These are phyloP conservation scores for Lacerta viridis DNA, from an alignment of 2,797 vertebrate species.

Conservation along the genomic window DNA sequence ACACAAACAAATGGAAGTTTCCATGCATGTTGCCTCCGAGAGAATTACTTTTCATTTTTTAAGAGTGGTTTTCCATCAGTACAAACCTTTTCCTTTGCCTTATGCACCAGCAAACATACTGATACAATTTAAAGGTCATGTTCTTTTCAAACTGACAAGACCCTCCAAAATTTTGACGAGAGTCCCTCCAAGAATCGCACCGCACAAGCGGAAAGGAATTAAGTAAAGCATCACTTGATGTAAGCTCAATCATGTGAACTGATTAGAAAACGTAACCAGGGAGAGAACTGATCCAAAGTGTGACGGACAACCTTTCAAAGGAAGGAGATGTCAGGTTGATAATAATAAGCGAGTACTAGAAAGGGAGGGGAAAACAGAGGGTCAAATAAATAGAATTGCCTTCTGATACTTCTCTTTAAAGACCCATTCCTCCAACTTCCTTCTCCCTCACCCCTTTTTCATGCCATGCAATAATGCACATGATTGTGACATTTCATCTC, in stretches of 20 bases:
- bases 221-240: constrained; percentile 88
- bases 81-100: constrained; percentile 90
- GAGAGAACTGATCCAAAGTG: constrained; percentile 74
- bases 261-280: constrained; percentile 86
- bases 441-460: constrained; percentile 22
- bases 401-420: constrained; percentile 50
- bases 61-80: constrained; percentile 86
- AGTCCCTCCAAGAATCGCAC: constrained; percentile 91
- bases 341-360: constrained; percentile 77
- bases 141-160: constrained; percentile 99
- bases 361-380: constrained; percentile 53
- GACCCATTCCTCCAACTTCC: constrained; percentile 40
- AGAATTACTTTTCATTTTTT: constrained; percentile 83
- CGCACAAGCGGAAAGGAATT: constrained; percentile 88
- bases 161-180: constrained; percentile 98
- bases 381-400: constrained; percentile 81
- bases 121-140: constrained; percentile 99
- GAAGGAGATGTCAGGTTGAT: constrained; percentile 80
- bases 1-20: constrained; percentile 84
- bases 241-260: constrained; percentile 90
- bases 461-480: constrained; percentile 50
- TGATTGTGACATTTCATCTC: constrained; percentile 24
- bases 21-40: constrained; percentile 76
- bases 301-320: constrained; percentile 79
- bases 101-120: constrained; percentile 99